phyloP scores from a whole-genome alignment of 1,140 invertebrate species.

The Zaprionus inermis region DNA sequence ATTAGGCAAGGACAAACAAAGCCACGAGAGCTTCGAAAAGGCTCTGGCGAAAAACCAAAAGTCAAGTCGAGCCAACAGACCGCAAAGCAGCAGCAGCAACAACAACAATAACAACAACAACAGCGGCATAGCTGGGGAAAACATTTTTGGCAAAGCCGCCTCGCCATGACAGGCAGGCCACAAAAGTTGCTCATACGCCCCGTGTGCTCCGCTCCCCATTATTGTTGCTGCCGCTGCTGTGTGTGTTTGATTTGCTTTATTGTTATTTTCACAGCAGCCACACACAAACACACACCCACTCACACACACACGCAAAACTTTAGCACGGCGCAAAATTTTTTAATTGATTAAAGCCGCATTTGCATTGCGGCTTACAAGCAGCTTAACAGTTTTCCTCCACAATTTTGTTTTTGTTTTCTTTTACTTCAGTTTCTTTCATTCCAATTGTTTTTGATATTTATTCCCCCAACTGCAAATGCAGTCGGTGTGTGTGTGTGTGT shows the following conservation, averaged over 20 bases:
- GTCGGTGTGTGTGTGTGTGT: constrained; percentile 28
- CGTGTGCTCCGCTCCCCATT: constrained; percentile 28
- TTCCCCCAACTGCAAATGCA: not conserved
- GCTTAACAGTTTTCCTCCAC: constrained; percentile 68
- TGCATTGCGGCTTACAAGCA: constrained; percentile 78
- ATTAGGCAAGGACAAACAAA: constrained; percentile 81
- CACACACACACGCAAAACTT: constrained; percentile 50
- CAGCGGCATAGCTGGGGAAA: constrained; percentile 43
- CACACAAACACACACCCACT: constrained; percentile 22
- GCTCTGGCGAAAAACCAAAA: constrained; percentile 77
- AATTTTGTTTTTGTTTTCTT: constrained; percentile 34
- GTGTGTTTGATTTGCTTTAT: constrained; percentile 61
- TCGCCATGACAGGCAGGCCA: constrained; percentile 61
- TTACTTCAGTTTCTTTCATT: constrained; percentile 21
- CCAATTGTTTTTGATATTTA: not conserved
- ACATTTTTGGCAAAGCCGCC: constrained; percentile 67
- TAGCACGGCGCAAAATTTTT: constrained; percentile 69
- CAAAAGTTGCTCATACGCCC: constrained; percentile 74
- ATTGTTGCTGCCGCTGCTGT: constrained; percentile 41
- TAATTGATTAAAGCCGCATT: constrained; percentile 82
- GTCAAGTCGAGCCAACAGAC: constrained; percentile 79
- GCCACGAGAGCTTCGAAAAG: constrained; percentile 68
- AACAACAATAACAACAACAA: constrained; percentile 15
- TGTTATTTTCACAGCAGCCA: constrained; percentile 50
- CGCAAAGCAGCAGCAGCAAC: constrained; percentile 59